These are phyloP conservation scores for Schlechtendalia chinensis DNA, from an alignment of 1,140 invertebrate genomes.

Conservation along the genomic window DNA sequence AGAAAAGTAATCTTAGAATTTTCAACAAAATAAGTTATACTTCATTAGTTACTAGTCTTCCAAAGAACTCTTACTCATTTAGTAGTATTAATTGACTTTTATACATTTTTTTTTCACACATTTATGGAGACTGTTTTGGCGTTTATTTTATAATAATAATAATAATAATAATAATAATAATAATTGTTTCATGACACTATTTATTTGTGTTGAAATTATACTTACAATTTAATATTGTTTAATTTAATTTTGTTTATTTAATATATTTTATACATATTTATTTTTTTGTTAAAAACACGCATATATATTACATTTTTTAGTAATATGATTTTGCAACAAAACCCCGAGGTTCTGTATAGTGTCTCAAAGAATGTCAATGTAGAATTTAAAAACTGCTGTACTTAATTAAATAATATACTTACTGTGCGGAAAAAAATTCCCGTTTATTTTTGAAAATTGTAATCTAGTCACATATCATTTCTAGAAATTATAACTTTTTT, in stretches of 20 bases:
- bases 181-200: conserved; percentile 19
- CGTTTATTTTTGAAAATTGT: background rate
- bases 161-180: conserved; percentile 18
- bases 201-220: conserved; percentile 36
- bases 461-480: background rate
- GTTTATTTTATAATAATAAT: conserved; percentile 8
- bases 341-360: too few species aligned
- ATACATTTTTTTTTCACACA: conserved; percentile 31
- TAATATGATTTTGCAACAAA: conserved; percentile 9
- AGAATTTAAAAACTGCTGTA: too few species aligned
- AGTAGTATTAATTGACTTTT: conserved; percentile 36
- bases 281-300: conserved; percentile 20
- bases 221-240: conserved; percentile 27
- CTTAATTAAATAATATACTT: background rate
- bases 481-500: background rate
- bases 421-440: too few species aligned
- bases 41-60: conserved; percentile 43
- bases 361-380: background rate
- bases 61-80: conserved; percentile 38
- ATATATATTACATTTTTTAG: conserved; percentile 8
- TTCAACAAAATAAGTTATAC: background rate
- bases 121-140: conserved; percentile 42
- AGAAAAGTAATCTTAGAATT: background rate
- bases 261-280: background rate
- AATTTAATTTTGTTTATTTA: conserved; percentile 40